Conservation (phyloP, 2,797 vertebrate species). For the Acipenser ruthenus region DNA sequence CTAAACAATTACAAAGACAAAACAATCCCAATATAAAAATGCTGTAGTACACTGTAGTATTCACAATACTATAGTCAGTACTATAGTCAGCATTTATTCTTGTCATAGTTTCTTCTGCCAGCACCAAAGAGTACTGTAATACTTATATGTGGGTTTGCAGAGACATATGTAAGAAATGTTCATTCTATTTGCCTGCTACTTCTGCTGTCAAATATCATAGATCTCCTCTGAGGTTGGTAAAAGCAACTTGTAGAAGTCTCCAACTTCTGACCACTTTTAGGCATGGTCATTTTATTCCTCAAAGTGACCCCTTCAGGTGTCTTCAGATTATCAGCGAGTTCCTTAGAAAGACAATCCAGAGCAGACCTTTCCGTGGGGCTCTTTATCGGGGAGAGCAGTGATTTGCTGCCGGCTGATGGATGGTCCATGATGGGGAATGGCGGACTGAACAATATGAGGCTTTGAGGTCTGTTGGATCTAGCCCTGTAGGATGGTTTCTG, state of each 20-base stretch:
- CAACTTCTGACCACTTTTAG: conserved; percentile 93
- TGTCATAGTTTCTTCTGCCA: not conserved
- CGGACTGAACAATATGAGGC: conserved; percentile 90
- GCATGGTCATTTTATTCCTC: conserved; percentile 93
- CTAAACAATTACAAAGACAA: not conserved
- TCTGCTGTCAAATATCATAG: conserved; percentile 92
- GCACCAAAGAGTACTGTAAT: not conserved
- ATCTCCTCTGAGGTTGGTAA: conserved; percentile 94
- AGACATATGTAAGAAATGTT: conserved; percentile 24
- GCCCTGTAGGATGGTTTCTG: conserved; percentile 85
- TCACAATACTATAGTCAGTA: not conserved
- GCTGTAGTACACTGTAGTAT: not conserved
- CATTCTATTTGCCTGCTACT: conserved; percentile 88
- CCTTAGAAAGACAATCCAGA: conserved; percentile 59
- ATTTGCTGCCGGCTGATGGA: conserved; percentile 70
- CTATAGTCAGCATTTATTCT: not conserved
- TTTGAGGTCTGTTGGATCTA: conserved; percentile 85
- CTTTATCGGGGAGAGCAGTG: conserved; percentile 76
- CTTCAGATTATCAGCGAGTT: conserved; percentile 65
- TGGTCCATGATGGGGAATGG: conserved; percentile 96
- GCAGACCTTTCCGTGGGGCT: conserved; percentile 67
- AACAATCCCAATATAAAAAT: not conserved
- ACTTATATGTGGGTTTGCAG: not conserved
- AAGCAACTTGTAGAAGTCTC: conserved; percentile 98
- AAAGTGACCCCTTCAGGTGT: conserved; percentile 69